Base-by-base conservation (phyloP, 1,140 invertebrate species). In the Zaprionus ornatus region DNA sequence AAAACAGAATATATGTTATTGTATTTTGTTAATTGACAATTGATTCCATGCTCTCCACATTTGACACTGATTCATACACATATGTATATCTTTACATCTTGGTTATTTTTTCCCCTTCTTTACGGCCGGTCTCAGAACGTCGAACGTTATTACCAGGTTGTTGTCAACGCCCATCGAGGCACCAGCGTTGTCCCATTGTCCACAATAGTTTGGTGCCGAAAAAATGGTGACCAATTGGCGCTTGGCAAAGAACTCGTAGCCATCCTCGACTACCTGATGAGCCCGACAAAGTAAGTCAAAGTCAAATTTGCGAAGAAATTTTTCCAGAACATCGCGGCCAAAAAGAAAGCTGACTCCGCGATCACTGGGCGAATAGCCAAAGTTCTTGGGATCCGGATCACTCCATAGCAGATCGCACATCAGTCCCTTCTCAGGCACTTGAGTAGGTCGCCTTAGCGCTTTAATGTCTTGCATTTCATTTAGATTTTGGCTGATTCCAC, bases 121-220 rank as follows among this genome's bases (percentile, higher is more conserved):
- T 1, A 23, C 42, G 7, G 21, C 10, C 3, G 73, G 73, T 1
- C 37, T 35, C 9, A 77, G 2, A 3, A 81, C 64, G 37, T 73
- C 56, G 94, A 95, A 99, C 76, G 98, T 99, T 94, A 99, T 99
- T 97, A 99, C 99, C 7, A 99, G 94, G 54, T 98, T 98, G 91
- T 99, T 98, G 92, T 99, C 98, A 3, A 99, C 98, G 82, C 97
- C 98, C 98, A 99, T 99, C 97, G 99, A 99, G 57, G 98, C 98
- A 73, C 93, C 94, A 37, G 99, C 99, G 93, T 99, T 99, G 93
- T 99, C 99, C 93, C 99, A 99, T 94, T 99, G 97, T 37, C 97
- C 12, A 96, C 96, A 86, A 97, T 82, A 82, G 35, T 80, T 82
- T 5, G 77, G 78, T 2, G 78, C 80, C 4, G 96, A 97, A 91